Percentiles rank a stretch among this genome's conserved stretches.
phyloP scores from a whole-genome alignment of 2,888 invertebrate genomes.

The Hyles lineata region DNA sequence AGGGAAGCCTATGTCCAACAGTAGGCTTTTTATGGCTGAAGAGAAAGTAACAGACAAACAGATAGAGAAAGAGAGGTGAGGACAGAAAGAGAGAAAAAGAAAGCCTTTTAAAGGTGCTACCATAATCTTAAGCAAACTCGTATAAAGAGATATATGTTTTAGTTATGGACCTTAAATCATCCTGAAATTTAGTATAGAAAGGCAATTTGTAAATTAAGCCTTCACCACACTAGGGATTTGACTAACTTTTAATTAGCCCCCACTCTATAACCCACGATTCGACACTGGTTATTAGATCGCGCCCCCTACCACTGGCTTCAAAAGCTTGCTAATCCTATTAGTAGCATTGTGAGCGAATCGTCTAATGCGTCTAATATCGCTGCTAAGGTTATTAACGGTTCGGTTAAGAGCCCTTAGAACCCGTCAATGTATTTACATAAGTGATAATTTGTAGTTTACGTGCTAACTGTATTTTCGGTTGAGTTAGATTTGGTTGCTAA shows the following conservation, averaged over 20 bases:
- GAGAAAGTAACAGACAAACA: too few relatives aligned
- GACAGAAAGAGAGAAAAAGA: too few relatives aligned
- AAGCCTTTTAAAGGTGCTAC: too few relatives aligned
- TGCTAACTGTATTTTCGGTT: not conserved
- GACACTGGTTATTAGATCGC: not conserved
- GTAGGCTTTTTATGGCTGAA: too few relatives aligned
- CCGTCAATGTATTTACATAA: slow-evolving; percentile 19
- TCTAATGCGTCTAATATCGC: slow-evolving; percentile 24
- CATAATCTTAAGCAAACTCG: too few relatives aligned
- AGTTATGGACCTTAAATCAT: too few relatives aligned
- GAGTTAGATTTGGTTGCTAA: not conserved
- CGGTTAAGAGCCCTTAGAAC: not conserved
- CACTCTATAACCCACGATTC: not conserved
- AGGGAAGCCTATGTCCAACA: too few relatives aligned
- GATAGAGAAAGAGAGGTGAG: too few relatives aligned
- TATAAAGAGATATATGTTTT: too few relatives aligned
- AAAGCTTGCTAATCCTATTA: slow-evolving; percentile 26
- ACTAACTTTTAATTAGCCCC: not conserved
- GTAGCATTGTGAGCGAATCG: slow-evolving; percentile 27
- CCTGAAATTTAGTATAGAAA: too few relatives aligned
- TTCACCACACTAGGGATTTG: not conserved
- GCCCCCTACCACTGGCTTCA: slow-evolving; percentile 9
- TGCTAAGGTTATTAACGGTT: slow-evolving; percentile 19
- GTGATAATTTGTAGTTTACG: slow-evolving; percentile 8
- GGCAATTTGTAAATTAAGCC: too few relatives aligned